Evolutionary conservation across 35 echinoderm and acorn worm genomes (phyloP).

Genomic region (Hemicentrotus pulcherrimus): DNA sequence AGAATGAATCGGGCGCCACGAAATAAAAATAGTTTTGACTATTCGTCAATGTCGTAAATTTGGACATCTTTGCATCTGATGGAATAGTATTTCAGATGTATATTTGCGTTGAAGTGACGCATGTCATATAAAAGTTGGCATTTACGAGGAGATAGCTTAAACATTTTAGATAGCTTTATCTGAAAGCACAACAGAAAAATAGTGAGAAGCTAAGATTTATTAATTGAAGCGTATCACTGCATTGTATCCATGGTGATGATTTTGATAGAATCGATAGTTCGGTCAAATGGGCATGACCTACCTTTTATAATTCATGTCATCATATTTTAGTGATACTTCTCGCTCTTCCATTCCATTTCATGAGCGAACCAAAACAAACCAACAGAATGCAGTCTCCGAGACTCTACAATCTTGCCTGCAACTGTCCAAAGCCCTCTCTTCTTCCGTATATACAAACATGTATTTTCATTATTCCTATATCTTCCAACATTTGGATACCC

Average conservation of each 20-base stretch:
- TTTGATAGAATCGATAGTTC: background rate
- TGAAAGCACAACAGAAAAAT: background rate
- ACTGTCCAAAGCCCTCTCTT: too few relatives aligned
- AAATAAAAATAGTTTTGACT: background rate
- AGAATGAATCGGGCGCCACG: background rate
- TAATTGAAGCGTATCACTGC: background rate
- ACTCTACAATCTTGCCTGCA: background rate
- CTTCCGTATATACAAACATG: too few relatives aligned
- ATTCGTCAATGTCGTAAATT: background rate
- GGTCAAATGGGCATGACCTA: background rate
- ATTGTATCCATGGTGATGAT: background rate
- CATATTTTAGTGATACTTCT: too few relatives aligned
- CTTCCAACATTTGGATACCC: too few relatives aligned
- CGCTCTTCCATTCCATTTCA: background rate
- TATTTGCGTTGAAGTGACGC: too few relatives aligned
- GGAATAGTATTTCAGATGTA: too few relatives aligned
- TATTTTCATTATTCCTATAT: too few relatives aligned
- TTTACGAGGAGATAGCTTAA: too few relatives aligned
- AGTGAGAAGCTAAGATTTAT: background rate
- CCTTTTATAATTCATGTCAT: background rate
- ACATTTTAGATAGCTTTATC: background rate
- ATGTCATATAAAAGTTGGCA: too few relatives aligned
- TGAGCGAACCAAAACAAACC: background rate
- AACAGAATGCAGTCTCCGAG: background rate
- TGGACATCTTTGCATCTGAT: background rate